Evolutionary conservation across 2,888 invertebrate species (phyloP).

Genomic region (Bellardia bayeri): DNA sequence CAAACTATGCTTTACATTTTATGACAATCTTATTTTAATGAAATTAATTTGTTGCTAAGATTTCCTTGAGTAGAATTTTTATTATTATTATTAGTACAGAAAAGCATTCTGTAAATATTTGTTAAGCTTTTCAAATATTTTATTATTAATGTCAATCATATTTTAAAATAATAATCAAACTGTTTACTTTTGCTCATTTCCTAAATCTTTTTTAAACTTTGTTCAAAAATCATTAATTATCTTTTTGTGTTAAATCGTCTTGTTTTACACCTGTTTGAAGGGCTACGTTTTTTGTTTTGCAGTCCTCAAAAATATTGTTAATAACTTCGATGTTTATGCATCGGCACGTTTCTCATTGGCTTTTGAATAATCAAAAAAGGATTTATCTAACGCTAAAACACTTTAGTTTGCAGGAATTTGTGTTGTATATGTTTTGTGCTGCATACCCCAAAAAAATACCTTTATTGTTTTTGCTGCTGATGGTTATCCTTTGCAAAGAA

Average conservation of each 20-base stretch:
- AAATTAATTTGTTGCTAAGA: constrained; percentile 72
- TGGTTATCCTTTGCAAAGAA: constrained; percentile 49
- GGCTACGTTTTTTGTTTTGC: not conserved
- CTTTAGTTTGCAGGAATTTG: constrained; percentile 29
- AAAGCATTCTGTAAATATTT: constrained; percentile 22
- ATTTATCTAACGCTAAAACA: constrained; percentile 63
- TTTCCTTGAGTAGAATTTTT: constrained; percentile 7
- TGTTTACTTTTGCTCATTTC: not conserved
- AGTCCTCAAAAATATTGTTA: constrained; percentile 77
- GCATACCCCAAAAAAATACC: not conserved
- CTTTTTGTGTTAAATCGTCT: constrained; percentile 22
- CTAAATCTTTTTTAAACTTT: not conserved
- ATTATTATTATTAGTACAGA: not conserved
- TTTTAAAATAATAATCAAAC: constrained; percentile 51
- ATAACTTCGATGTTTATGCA: constrained; percentile 81
- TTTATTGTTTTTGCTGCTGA: constrained; percentile 16
- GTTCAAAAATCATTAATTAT: constrained; percentile 51
- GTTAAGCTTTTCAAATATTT: constrained; percentile 10
- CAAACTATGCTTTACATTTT: not conserved
- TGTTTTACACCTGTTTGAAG: constrained; percentile 55
- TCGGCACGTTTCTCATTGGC: constrained; percentile 80
- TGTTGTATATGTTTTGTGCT: not conserved
- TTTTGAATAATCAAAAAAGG: constrained; percentile 68
- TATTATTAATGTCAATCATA: constrained; percentile 51
- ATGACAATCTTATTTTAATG: constrained; percentile 65